These are phyloP conservation scores for Alethe diademata DNA, from an alignment of 2,113 vertebrate genomes.

Conservation along the genomic window DNA sequence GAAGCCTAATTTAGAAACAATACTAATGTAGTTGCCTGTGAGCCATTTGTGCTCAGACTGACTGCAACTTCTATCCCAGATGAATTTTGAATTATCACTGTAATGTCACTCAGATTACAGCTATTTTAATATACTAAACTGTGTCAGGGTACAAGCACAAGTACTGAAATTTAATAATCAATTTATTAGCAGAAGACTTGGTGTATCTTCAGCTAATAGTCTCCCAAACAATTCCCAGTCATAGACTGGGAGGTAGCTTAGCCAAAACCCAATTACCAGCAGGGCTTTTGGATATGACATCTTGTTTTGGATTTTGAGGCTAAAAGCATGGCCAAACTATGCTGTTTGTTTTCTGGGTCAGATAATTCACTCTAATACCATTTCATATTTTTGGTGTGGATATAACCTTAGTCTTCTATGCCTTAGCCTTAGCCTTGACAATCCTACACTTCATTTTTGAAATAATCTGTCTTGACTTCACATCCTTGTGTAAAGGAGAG, in stretches of 20 bases:
- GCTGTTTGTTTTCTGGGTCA: not conserved
- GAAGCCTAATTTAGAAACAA: not conserved
- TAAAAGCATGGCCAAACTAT: not conserved
- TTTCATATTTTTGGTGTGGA: not conserved
- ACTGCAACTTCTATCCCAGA: not conserved
- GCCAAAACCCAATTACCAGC: not conserved
- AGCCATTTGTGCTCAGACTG: not conserved
- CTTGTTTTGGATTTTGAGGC: not conserved
- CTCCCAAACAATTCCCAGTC: not conserved
- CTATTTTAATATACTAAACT: not conserved
- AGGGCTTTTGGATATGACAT: not conserved
- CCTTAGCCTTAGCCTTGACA: not conserved
- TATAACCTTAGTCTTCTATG: not conserved
- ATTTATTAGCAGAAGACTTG: not conserved
- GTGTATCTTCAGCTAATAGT: not conserved
- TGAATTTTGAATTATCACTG: not conserved
- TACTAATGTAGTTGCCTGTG: not conserved
- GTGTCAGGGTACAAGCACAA: not conserved
- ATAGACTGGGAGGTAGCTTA: not conserved
- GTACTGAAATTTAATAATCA: not conserved
- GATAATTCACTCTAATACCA: not conserved
- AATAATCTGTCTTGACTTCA: constrained; percentile 5
- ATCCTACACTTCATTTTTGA: not conserved
- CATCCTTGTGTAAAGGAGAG: constrained; percentile 1
- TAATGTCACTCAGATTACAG: not conserved